Percentiles rank a stretch among this genome's conserved stretches.
phyloP scores from a whole-genome alignment of 35 echinoderm and acorn worm species.

The Acanthaster planci region DNA sequence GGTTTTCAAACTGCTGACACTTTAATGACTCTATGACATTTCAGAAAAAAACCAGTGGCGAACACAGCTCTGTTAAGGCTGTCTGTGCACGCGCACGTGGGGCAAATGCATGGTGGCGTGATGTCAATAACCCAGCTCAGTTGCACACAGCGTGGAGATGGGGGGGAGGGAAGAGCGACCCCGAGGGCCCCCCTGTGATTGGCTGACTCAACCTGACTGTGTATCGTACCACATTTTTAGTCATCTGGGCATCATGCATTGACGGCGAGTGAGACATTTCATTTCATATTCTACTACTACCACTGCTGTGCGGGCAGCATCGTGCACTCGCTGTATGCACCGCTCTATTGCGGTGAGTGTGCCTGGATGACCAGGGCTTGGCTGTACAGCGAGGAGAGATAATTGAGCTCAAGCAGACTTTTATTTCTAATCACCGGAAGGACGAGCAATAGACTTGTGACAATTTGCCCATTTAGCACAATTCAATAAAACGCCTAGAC shows the following conservation, averaged over 20 bases:
- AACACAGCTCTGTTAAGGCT: too few species aligned
- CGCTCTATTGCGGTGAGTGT: neutral
- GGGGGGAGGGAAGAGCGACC: neutral
- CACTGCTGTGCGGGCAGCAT: too few species aligned
- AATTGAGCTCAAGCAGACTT: too few species aligned
- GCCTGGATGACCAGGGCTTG: neutral
- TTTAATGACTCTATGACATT: too few species aligned
- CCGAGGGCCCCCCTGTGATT: neutral
- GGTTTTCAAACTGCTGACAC: too few species aligned
- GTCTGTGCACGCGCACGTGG: too few species aligned
- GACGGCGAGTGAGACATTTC: neutral
- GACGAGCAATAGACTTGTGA: too few species aligned
- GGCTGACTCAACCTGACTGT: constrained; percentile 6
- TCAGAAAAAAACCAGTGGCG: too few species aligned
- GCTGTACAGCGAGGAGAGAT: too few species aligned
- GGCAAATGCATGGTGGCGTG: neutral
- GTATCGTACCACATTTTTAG: neutral
- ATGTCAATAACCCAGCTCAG: neutral
- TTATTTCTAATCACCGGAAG: too few species aligned
- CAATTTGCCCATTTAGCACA: too few species aligned
- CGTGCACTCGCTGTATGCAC: neutral
- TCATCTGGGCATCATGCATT: neutral
- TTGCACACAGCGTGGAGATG: neutral
- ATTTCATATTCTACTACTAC: constrained; percentile 12
- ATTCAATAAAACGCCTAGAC: too few species aligned